These are phyloP conservation scores for Leptobrachium ailaonicum DNA, from an alignment of 2,113 vertebrate species.

Conservation along the genomic window DNA sequence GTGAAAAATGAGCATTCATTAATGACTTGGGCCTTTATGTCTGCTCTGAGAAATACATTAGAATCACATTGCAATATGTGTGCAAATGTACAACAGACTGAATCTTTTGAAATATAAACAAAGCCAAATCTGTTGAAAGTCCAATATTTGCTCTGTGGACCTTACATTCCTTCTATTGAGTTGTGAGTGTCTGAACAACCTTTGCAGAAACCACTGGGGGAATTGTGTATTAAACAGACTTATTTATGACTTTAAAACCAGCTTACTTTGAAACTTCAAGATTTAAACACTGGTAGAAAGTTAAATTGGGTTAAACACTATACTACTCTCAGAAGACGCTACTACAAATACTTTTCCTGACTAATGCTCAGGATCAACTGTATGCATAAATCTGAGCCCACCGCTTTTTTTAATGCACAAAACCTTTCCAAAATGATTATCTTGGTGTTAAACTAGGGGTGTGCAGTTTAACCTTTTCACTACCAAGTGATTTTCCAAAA, in stretches of 20 bases:
- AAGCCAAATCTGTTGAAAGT: not conserved
- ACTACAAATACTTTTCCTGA: not conserved
- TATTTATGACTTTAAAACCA: no score
- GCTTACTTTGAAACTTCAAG: not conserved
- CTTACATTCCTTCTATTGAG: slow-evolving; percentile 20
- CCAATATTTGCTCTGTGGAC: slow-evolving; percentile 9
- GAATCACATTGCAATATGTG: slow-evolving; percentile 12
- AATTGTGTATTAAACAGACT: not conserved
- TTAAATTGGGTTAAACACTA: slow-evolving; percentile 32
- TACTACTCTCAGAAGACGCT: slow-evolving; percentile 8
- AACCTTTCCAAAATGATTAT: slow-evolving; percentile 4
- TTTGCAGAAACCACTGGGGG: not conserved
- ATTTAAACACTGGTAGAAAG: slow-evolving; percentile 7
- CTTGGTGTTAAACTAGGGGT: not conserved
- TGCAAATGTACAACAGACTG: not conserved
- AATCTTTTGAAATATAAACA: slow-evolving; percentile 18
- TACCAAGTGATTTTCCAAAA: no score
- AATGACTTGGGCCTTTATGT: slow-evolving; percentile 2
- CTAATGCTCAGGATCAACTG: no score
- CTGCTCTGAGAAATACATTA: slow-evolving; percentile 25
- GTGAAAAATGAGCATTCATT: slow-evolving; percentile 41
- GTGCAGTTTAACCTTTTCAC: no score
- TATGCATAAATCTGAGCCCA: no score
- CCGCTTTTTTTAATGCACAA: not conserved
- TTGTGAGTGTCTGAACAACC: not conserved